Conservation (phyloP, 2,888 invertebrate genomes). For the Melanchra persicariae region DNA sequence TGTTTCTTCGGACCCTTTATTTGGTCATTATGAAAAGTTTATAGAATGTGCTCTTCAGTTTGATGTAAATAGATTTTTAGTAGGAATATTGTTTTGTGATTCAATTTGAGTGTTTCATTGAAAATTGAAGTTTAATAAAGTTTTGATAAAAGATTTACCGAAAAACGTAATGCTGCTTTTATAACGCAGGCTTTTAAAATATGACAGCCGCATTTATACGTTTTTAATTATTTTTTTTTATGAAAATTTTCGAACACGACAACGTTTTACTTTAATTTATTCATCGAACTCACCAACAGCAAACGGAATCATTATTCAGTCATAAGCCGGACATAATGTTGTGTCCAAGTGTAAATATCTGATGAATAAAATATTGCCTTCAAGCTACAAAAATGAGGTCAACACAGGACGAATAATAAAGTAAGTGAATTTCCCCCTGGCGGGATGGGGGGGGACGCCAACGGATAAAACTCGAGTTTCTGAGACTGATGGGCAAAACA, state of each 20-base stretch:
- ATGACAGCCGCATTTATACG: not conserved
- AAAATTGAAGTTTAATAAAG: not conserved
- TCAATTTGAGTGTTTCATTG: slow-evolving; percentile 8
- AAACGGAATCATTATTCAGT: slow-evolving; percentile 43
- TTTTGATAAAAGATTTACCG: too few relatives aligned
- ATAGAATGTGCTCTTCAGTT: slow-evolving; percentile 34
- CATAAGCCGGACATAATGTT: slow-evolving; percentile 48
- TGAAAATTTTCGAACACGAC: not conserved
- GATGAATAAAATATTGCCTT: slow-evolving; percentile 65
- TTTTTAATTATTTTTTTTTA: not conserved
- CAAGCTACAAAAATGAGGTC: slow-evolving; percentile 67
- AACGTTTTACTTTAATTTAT: not conserved
- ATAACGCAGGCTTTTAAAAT: not conserved
- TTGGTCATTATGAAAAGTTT: slow-evolving; percentile 48
- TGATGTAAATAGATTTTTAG: slow-evolving; percentile 28
- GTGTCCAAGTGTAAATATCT: slow-evolving; percentile 65
- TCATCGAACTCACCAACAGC: slow-evolving; percentile 18
- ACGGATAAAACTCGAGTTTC: slow-evolving; percentile 61
- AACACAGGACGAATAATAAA: slow-evolving; percentile 67
- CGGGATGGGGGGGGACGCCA: slow-evolving; percentile 7
- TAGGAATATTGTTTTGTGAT: not conserved
- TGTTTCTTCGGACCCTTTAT: slow-evolving; percentile 57
- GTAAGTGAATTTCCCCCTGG: slow-evolving; percentile 58
- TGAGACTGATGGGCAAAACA: slow-evolving; percentile 62
- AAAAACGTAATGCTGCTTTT: not conserved